Evolutionary conservation across 2,797 vertebrate genomes (phyloP).

Genomic region (Sebastes jordani): DNA sequence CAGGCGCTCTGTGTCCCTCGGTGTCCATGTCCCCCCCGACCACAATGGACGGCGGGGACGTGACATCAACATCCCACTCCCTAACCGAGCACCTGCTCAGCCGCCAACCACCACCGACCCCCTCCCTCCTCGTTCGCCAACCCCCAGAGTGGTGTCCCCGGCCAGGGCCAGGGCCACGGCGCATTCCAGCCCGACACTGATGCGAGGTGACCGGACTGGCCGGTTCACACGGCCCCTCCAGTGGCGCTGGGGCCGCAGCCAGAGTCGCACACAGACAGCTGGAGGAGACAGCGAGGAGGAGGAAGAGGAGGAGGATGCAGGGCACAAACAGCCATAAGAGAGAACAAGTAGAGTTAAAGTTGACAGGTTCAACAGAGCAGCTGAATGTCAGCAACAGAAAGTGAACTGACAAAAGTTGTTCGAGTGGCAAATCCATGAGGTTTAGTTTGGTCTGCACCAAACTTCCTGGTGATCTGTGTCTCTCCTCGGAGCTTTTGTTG

Average conservation of each 20-base stretch:
- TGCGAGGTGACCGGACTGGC: conserved; percentile 80
- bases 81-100: conserved; percentile 73
- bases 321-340: conserved; percentile 69
- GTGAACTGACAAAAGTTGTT: conserved; percentile 27
- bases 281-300: conserved; percentile 39
- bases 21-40: conserved; percentile 62
- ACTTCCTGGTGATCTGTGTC: too few species aligned
- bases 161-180: conserved; percentile 57
- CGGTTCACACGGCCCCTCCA: conserved; percentile 77
- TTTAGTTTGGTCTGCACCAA: not conserved
- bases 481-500: not conserved
- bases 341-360: conserved; percentile 65
- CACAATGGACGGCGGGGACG: conserved; percentile 61
- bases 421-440: not conserved
- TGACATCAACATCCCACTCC: conserved; percentile 64
- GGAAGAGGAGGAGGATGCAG: conserved; percentile 40
- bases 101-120: conserved; percentile 16
- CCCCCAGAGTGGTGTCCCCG: conserved; percentile 71
- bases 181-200: conserved; percentile 81
- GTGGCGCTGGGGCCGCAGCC: conserved; percentile 62
- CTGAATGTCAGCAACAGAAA: conserved; percentile 65
- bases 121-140: not conserved
- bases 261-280: conserved; percentile 58
- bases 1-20: conserved; percentile 68
- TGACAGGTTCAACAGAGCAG: conserved; percentile 69